Evolutionary conservation across 64 coral and sea anemone genomes (phyloP).

Genomic region (Astreopora myriophthalma): DNA sequence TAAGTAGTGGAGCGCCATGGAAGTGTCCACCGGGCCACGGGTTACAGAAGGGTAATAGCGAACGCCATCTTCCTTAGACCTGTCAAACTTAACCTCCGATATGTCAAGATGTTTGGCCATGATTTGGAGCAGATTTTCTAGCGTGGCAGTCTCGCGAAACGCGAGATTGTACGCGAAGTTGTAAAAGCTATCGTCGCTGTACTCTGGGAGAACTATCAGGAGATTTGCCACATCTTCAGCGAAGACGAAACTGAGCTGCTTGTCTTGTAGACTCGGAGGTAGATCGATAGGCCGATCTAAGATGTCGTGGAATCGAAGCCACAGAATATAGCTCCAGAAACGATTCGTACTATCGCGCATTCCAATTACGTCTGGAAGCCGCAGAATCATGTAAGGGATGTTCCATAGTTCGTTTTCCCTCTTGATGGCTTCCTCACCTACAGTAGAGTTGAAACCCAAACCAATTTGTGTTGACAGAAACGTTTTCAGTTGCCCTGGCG

Average conservation of each 20-base stretch:
- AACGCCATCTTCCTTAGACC: neutral
- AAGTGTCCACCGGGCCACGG: constrained; percentile 78
- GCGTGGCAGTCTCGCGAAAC: constrained; percentile 67
- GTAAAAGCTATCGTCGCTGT: constrained; percentile 4
- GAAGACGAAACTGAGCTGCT: constrained; percentile 73
- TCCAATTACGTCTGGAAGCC: constrained; percentile 89
- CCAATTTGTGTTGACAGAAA: no score
- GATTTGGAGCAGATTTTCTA: constrained; percentile 71
- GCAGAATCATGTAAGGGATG: constrained; percentile 65
- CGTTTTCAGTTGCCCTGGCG: no score
- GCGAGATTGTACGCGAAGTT: constrained; percentile 93
- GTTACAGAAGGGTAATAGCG: constrained; percentile 73
- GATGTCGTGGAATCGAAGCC: constrained; percentile 83
- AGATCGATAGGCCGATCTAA: constrained; percentile 51
- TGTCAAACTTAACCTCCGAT: constrained; percentile 67
- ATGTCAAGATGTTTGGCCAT: constrained; percentile 78
- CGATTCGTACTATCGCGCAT: constrained; percentile 92
- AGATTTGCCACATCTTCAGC: constrained; percentile 76
- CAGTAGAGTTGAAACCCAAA: neutral
- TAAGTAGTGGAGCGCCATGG: constrained; percentile 64
- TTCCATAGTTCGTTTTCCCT: constrained; percentile 55
- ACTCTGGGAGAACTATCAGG: constrained; percentile 51
- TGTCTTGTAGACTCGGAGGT: constrained; percentile 54
- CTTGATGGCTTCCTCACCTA: constrained; percentile 67
- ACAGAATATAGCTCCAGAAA: constrained; percentile 93